These are phyloP conservation scores for Podabrus alpinus DNA, from an alignment of 2,888 invertebrate species.

Conservation along the genomic window DNA sequence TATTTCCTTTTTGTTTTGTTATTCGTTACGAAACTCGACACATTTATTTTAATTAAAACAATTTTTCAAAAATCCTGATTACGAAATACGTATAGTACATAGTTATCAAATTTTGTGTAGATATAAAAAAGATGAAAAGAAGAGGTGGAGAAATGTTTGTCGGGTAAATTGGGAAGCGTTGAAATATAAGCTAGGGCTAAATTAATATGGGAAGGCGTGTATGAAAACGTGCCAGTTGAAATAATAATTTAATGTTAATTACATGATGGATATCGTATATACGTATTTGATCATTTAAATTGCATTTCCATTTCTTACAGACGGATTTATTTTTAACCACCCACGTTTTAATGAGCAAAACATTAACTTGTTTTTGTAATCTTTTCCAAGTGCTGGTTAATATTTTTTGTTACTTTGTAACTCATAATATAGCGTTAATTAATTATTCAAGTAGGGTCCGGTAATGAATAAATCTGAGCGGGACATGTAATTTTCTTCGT, in stretches of 20 bases:
- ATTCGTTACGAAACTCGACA: neutral
- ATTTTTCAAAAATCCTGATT: neutral
- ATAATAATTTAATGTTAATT: slow-evolving; percentile 39
- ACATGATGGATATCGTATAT: slow-evolving; percentile 36
- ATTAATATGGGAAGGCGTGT: slow-evolving; percentile 38
- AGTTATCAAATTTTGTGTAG: neutral
- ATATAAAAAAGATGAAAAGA: slow-evolving; percentile 41
- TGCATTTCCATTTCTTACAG: slow-evolving; percentile 28
- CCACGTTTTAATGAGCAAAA: neutral
- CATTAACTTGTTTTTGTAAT: neutral
- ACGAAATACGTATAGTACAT: neutral
- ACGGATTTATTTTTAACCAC: slow-evolving; percentile 2
- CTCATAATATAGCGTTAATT: neutral
- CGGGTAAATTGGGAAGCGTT: slow-evolving; percentile 46
- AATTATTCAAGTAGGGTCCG: neutral
- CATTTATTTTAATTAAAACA: neutral
- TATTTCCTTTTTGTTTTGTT: neutral
- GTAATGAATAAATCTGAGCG: neutral
- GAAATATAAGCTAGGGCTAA: slow-evolving; percentile 38
- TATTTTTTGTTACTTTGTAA: neutral
- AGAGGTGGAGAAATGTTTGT: slow-evolving; percentile 43
- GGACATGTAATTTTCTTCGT: neutral
- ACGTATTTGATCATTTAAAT: slow-evolving; percentile 35
- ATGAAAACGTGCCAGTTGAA: slow-evolving; percentile 34
- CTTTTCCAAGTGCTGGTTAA: neutral